Evolutionary conservation across 1,140 invertebrate species (phyloP).

Genomic region (Lordiphosa collinella): DNA sequence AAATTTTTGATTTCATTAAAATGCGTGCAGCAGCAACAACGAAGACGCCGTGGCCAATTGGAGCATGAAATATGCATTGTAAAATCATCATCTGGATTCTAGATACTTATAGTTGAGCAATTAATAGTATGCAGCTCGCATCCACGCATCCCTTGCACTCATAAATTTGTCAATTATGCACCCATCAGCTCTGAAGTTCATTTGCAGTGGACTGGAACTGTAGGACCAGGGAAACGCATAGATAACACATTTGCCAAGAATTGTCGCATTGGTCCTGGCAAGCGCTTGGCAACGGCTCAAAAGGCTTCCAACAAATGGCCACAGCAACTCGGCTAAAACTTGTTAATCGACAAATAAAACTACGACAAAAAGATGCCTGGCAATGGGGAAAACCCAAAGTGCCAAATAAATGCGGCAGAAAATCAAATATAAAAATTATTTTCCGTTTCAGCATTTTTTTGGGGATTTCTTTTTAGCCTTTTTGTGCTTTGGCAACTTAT

Average conservation of each 20-base stretch:
- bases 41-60: conserved; percentile 31
- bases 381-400: conserved; percentile 18
- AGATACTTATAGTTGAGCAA: conserved; percentile 18
- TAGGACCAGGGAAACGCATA: conserved; percentile 26
- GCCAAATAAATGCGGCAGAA: conserved; percentile 52
- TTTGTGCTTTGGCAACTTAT: conserved; percentile 53
- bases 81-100: conserved; percentile 14
- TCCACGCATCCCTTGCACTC: conserved; percentile 19
- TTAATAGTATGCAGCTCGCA: conserved; percentile 26
- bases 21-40: conserved; percentile 47
- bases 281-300: conserved; percentile 55
- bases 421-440: conserved; percentile 61
- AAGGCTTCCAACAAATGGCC: conserved; percentile 17
- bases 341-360: conserved; percentile 66
- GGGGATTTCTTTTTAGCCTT: conserved; percentile 10
- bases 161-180: conserved; percentile 53
- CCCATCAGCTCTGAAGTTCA: conserved; percentile 36
- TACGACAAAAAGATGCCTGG: background rate
- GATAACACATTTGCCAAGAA: conserved; percentile 69
- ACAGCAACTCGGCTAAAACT: conserved; percentile 18
- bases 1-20: conserved; percentile 74
- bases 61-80: conserved; percentile 58
- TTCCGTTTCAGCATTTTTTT: conserved; percentile 21
- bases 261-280: conserved; percentile 2
- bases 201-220: conserved; percentile 57